These are phyloP conservation scores for Eurytemora carolleeae DNA, from an alignment of 1,140 invertebrate species.

Conservation along the genomic window DNA sequence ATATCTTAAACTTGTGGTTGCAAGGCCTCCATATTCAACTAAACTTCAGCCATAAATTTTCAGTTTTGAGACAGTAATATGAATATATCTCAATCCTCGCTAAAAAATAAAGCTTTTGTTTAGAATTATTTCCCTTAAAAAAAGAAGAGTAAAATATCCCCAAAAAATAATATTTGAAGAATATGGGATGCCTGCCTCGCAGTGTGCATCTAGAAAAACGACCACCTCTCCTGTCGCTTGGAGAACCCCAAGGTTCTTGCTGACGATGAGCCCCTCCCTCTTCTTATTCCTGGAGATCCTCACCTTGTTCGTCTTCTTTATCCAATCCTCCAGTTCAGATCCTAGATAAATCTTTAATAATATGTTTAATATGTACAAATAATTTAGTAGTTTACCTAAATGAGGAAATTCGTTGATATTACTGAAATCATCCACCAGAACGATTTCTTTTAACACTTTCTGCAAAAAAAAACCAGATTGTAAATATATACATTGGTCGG, in stretches of 20 bases:
- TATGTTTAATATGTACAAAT: background rate
- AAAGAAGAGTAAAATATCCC: no score
- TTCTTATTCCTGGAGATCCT: slow-evolving; percentile 43
- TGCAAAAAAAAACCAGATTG: no score
- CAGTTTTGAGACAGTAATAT: no score
- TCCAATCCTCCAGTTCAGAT: slow-evolving; percentile 37
- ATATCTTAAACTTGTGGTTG: no score
- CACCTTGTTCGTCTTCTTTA: slow-evolving; percentile 44
- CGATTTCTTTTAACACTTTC: slow-evolving; percentile 59
- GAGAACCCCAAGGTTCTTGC: slow-evolving; percentile 58
- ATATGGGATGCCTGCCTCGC: no score
- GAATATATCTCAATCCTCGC: no score
- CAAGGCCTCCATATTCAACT: no score
- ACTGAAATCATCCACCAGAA: slow-evolving; percentile 82
- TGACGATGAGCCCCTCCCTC: slow-evolving; percentile 61
- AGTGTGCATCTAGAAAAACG: slow-evolving; percentile 80
- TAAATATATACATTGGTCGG: no score
- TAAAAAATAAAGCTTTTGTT: no score
- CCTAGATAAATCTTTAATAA: slow-evolving; percentile 39
- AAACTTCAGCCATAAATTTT: no score
- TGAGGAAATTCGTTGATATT: slow-evolving; percentile 31
- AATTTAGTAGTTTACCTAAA: background rate
- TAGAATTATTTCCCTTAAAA: no score
- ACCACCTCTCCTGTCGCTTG: slow-evolving; percentile 54
- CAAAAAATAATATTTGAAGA: no score